Evolutionary conservation across 2,888 invertebrate genomes (phyloP), one percentile per base, ranked within the genome.

Genomic region (Plutella xylostella): DNA sequence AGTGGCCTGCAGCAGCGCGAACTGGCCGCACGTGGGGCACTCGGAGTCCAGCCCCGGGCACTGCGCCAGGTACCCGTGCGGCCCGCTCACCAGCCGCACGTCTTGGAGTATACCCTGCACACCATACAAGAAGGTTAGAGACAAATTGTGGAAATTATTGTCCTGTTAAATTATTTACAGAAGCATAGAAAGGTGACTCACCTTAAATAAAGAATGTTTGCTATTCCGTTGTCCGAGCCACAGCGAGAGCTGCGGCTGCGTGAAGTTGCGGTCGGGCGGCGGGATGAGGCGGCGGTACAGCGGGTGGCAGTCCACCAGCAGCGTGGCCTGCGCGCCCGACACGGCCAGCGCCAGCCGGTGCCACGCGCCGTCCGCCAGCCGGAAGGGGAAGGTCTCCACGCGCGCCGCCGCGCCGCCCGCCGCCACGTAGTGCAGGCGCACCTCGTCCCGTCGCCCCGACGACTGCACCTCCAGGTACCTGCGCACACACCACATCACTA

Each of bases 401-500:
- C 90, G 89, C 60, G 90, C 87, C 54, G 69, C 63, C 43, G 55
- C 57, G 58, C 75, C 74, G 47, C 87, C 86, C 55, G 87, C 86
- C 60, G 89, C 88, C 72, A 89, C 89, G 78, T 93, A 94, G 80
- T 93, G 92, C 69, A 94, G 86, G 57, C 94, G 89, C 66, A 94
- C 89, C 80, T 95, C 94, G 76, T 94, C 91, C 64, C 91, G 90
- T 53, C 93, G 88, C 56, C 94, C 94, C 79, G 93, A 93, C 69
- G 94, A 94, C 85, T 95, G 94, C 79, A 96, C 87, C 87, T 96
- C 94, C 86, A 95, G 87, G 86, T 92, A 93, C 87, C 94, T 92
- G 85, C 62, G 70, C 65, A 57, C 61, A 56, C 61, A 58, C 60
- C 48, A 51, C 25, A 15, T 34, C 31, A 25, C 15, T 25, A 22